Evolutionary conservation across 53 echinoderm and acorn worm species (phyloP).

Genomic region (Stichopus horrens): DNA sequence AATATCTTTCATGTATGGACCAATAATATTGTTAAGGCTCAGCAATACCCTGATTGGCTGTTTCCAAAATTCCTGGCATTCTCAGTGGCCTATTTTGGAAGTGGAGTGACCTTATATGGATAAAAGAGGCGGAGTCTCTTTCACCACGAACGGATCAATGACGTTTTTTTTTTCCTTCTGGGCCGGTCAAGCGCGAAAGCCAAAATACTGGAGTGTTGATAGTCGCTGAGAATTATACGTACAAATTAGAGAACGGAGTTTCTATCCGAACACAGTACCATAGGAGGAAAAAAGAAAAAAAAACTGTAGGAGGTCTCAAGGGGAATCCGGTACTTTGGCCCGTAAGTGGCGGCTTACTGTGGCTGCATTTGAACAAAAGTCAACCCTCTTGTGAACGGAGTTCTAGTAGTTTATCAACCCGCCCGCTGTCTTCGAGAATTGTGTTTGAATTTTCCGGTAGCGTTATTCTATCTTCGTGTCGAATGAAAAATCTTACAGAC

Average conservation of each 20-base stretch:
- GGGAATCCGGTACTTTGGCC: slow-evolving; percentile 43
- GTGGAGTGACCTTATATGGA: slow-evolving; percentile 66
- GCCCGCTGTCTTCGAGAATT: slow-evolving; percentile 9
- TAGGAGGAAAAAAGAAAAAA: neutral
- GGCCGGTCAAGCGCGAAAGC: slow-evolving; percentile 55
- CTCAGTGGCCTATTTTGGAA: slow-evolving; percentile 58
- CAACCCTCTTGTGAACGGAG: slow-evolving; percentile 41
- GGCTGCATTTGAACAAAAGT: slow-evolving; percentile 49
- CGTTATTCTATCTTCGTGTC: neutral
- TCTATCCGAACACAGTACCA: neutral
- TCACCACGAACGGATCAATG: slow-evolving; percentile 39
- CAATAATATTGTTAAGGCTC: slow-evolving; percentile 42
- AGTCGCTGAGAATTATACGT: slow-evolving; percentile 28
- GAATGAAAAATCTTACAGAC: neutral
- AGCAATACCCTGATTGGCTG: slow-evolving; percentile 61
- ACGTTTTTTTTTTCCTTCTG: slow-evolving; percentile 41
- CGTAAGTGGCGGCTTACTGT: slow-evolving; percentile 39
- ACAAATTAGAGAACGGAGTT: slow-evolving; percentile 27
- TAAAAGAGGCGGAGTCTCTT: slow-evolving; percentile 76
- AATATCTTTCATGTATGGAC: slow-evolving; percentile 15
- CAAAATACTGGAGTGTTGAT: slow-evolving; percentile 48
- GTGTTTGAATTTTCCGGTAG: neutral
- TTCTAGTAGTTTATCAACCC: slow-evolving; percentile 39
- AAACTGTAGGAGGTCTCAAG: slow-evolving; percentile 20
- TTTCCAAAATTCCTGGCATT: slow-evolving; percentile 73